These are phyloP conservation scores for Cepphus grylle DNA, from an alignment of 2,113 vertebrate genomes.

Conservation along the genomic window DNA sequence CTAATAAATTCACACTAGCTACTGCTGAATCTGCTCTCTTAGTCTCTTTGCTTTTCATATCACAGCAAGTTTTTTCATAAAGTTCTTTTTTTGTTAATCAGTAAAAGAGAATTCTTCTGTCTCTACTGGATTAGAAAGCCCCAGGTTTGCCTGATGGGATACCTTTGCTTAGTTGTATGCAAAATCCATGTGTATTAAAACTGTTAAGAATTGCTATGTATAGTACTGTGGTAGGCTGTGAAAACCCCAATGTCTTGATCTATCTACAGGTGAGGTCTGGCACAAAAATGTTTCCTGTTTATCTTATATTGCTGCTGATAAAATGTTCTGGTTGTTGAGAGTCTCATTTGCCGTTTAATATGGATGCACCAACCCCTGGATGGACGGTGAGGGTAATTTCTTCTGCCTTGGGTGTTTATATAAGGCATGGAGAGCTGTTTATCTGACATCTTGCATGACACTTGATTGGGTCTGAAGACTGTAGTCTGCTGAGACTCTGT, in stretches of 20 bases:
- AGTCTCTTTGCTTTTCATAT: neutral
- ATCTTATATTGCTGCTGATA: neutral
- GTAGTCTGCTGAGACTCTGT: neutral
- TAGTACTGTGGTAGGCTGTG: neutral
- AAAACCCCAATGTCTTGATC: neutral
- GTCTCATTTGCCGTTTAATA: neutral
- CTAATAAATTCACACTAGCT: neutral
- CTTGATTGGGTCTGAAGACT: conserved; percentile 18
- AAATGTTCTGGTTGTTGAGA: neutral
- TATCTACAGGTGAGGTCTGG: neutral
- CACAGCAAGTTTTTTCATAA: neutral
- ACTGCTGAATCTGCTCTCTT: neutral
- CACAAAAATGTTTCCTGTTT: neutral
- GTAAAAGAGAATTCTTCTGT: neutral
- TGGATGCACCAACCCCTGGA: neutral
- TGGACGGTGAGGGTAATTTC: neutral
- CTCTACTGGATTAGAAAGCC: neutral
- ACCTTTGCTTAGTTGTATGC: neutral
- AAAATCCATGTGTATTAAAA: neutral
- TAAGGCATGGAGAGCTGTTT: neutral
- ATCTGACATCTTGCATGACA: neutral
- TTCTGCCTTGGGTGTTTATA: neutral
- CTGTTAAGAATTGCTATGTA: neutral
- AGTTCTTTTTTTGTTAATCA: neutral
- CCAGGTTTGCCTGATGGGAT: neutral